phyloP scores from a whole-genome alignment of 2,797 vertebrate genomes.

The Petrocephalus sullivani region DNA sequence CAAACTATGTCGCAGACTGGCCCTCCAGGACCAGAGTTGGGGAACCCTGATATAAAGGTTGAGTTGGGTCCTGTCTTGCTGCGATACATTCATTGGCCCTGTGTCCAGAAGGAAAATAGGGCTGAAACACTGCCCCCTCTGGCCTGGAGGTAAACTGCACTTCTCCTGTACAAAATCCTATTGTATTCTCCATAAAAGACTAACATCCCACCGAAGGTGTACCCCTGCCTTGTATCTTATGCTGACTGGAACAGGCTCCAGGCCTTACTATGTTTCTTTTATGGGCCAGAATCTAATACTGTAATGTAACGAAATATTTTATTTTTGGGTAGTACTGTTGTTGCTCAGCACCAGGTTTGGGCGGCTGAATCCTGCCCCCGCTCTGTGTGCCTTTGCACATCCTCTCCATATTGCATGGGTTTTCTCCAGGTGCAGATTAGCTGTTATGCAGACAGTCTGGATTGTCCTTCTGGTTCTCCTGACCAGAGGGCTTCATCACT shows the following conservation, averaged over 20 bases:
- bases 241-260: not conserved
- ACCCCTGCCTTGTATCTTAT: not conserved
- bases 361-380: not conserved
- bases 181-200: not conserved
- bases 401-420: not conserved
- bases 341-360: not conserved
- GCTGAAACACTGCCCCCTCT: slow-evolving; percentile 1
- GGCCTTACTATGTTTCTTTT: not conserved
- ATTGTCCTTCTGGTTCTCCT: not conserved
- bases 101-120: not conserved
- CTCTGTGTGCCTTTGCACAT: not conserved
- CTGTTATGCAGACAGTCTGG: not conserved
- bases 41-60: not conserved
- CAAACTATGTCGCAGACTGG: too few relatives aligned
- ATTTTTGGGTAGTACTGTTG: not conserved
- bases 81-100: not conserved
- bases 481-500: not conserved
- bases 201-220: not conserved
- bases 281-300: not conserved
- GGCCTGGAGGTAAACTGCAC: not conserved
- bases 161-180: not conserved
- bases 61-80: not conserved
- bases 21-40: too few relatives aligned
- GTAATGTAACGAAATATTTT: not conserved
- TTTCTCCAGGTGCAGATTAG: not conserved